Percentiles rank a stretch among this genome's conserved stretches.
Evolutionary conservation across 2,797 vertebrate species (phyloP).

Genomic region (Enteromius argenteus): DNA sequence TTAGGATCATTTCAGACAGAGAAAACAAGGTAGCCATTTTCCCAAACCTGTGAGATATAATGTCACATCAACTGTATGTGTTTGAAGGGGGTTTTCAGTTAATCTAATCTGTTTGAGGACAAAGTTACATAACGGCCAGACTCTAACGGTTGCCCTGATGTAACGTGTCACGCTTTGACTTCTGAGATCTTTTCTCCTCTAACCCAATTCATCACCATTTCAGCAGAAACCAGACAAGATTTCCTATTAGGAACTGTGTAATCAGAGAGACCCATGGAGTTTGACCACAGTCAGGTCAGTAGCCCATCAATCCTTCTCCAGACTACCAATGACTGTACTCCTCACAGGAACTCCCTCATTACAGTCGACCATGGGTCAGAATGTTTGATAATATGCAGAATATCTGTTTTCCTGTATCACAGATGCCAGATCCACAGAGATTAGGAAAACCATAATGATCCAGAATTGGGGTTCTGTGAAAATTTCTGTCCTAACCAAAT

Average conservation of each 20-base stretch:
- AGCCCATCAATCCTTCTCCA: slow-evolving; percentile 55
- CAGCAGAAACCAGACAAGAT: slow-evolving; percentile 60
- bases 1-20: not conserved
- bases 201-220: slow-evolving; percentile 65
- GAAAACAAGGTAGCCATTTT: not conserved
- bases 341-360: slow-evolving; percentile 52
- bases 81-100: slow-evolving; percentile 30
- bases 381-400: slow-evolving; percentile 19
- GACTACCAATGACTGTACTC: slow-evolving; percentile 71
- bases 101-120: slow-evolving; percentile 41
- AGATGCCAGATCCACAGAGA: slow-evolving; percentile 29
- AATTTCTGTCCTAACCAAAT: slow-evolving; percentile 30
- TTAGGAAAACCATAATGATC: slow-evolving; percentile 28
- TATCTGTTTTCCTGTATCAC: not conserved
- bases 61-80: slow-evolving; percentile 21
- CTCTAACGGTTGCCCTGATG: slow-evolving; percentile 17
- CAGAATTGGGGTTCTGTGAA: slow-evolving; percentile 27
- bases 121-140: slow-evolving; percentile 39
- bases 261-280: slow-evolving; percentile 67
- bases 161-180: not conserved
- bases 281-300: slow-evolving; percentile 74
- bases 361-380: not conserved
- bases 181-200: slow-evolving; percentile 36
- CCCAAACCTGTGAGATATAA: slow-evolving; percentile 1
- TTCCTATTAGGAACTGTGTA: slow-evolving; percentile 62